A percentile compares a stretch with the other conserved stretches of the same genome.
These are phyloP conservation scores for Acrobasis consociella DNA, from an alignment of 2,888 invertebrate species.

Conservation along the genomic window DNA sequence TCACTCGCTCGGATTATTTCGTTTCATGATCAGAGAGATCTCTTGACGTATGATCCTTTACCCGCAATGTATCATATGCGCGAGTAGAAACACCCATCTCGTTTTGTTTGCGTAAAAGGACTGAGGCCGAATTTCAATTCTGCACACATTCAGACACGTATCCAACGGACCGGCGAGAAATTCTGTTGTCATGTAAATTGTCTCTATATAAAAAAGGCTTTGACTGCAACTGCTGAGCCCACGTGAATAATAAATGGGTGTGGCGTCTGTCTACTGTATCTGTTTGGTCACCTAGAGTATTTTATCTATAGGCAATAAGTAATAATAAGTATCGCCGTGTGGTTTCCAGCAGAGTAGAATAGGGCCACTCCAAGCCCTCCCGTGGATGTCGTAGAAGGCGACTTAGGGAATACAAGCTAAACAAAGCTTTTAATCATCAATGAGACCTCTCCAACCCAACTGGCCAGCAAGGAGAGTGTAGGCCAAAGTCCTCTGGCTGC, in stretches of 20 bases:
- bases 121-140: slow-evolving; percentile 59
- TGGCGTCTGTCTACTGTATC: not conserved
- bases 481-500: too few relatives aligned
- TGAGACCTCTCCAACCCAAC: too few relatives aligned
- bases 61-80: not conserved
- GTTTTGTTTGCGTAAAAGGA: slow-evolving; percentile 48
- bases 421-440: too few relatives aligned
- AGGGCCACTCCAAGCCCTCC: too few relatives aligned
- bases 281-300: not conserved
- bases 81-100: not conserved
- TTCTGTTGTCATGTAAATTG: slow-evolving; percentile 61
- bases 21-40: not conserved
- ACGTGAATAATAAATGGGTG: slow-evolving; percentile 6
- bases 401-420: too few relatives aligned
- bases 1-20: too few relatives aligned
- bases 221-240: slow-evolving; percentile 22
- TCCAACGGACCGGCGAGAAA: slow-evolving; percentile 37
- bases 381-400: too few relatives aligned
- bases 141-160: slow-evolving; percentile 41
- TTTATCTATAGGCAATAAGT: not conserved
- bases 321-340: too few relatives aligned
- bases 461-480: too few relatives aligned
- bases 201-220: slow-evolving; percentile 35
- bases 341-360: too few relatives aligned
- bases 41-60: not conserved